Percentiles rank a stretch among this genome's conserved stretches.
These are phyloP conservation scores for Ceratina calcarata DNA, from an alignment of 1,140 invertebrate genomes.

Conservation along the genomic window DNA sequence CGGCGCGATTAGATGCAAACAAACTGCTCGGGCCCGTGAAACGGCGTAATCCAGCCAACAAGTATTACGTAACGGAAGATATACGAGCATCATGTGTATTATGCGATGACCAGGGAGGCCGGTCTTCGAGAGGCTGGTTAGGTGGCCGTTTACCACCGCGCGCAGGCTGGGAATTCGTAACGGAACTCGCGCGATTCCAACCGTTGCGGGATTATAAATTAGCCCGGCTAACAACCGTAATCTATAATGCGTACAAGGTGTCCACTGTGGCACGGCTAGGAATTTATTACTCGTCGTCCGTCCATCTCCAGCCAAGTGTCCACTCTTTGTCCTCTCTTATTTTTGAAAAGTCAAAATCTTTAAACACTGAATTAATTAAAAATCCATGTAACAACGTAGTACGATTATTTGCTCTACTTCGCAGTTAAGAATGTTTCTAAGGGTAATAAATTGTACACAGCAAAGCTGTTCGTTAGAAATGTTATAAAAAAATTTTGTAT, in stretches of 20 bases:
- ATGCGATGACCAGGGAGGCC: conserved; percentile 36
- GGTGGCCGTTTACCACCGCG: conserved; percentile 30
- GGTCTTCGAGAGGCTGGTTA: conserved; percentile 41
- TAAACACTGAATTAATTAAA: too few species aligned
- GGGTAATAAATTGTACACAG: too few species aligned
- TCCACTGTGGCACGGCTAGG: not conserved
- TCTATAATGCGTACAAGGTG: conserved; percentile 12
- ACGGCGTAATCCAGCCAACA: conserved; percentile 36
- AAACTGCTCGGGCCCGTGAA: conserved; percentile 20
- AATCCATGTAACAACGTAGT: too few species aligned
- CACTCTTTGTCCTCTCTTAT: not conserved
- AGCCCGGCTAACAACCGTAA: conserved; percentile 4
- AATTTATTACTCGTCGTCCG: conserved; percentile 30
- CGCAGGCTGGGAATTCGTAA: conserved; percentile 47
- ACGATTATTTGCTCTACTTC: too few species aligned
- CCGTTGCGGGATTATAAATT: conserved; percentile 47
- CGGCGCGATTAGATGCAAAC: conserved; percentile 28
- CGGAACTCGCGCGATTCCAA: conserved; percentile 53
- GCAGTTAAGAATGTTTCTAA: too few species aligned
- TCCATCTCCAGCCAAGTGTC: not conserved
- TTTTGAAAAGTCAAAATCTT: too few species aligned
- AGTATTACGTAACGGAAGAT: conserved; percentile 37
- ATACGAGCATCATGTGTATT: conserved; percentile 45
- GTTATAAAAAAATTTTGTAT: too few species aligned
- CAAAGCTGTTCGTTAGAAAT: too few species aligned